These are phyloP conservation scores for Canis aureus DNA, from an alignment of 2,113 vertebrate genomes.

Conservation along the genomic window DNA sequence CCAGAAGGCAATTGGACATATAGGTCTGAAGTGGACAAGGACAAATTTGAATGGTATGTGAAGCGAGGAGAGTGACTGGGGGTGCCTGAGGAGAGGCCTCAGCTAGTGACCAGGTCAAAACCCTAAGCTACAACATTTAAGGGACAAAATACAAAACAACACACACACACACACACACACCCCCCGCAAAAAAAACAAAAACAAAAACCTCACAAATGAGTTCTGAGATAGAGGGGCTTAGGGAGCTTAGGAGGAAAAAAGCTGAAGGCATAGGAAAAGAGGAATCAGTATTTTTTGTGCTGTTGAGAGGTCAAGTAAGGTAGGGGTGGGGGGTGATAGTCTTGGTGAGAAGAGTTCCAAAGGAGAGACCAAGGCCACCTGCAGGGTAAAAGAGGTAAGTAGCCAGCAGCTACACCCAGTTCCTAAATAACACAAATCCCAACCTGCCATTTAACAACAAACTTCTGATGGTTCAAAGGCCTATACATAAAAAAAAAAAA, in stretches of 20 bases:
- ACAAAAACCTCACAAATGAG: not conserved
- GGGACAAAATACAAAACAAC: not conserved
- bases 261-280: not conserved
- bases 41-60: not conserved
- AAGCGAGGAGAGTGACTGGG: not conserved
- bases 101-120: conserved; percentile 2
- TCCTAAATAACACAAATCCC: not conserved
- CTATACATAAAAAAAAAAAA: not conserved
- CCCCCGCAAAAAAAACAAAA: not conserved
- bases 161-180: too few relatives aligned
- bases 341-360: not conserved
- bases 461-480: not conserved
- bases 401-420: not conserved
- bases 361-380: not conserved
- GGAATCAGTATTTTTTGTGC: not conserved
- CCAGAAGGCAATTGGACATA: not conserved
- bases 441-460: not conserved
- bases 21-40: not conserved
- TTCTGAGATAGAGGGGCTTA: not conserved
- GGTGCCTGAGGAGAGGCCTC: not conserved
- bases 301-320: not conserved
- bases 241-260: not conserved
- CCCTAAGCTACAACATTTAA: not conserved
- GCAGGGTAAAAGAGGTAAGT: not conserved
- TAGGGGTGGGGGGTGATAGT: not conserved